Evolutionary conservation across 2,888 invertebrate genomes (phyloP).

Genomic region (Dromius quadrimaculatus): DNA sequence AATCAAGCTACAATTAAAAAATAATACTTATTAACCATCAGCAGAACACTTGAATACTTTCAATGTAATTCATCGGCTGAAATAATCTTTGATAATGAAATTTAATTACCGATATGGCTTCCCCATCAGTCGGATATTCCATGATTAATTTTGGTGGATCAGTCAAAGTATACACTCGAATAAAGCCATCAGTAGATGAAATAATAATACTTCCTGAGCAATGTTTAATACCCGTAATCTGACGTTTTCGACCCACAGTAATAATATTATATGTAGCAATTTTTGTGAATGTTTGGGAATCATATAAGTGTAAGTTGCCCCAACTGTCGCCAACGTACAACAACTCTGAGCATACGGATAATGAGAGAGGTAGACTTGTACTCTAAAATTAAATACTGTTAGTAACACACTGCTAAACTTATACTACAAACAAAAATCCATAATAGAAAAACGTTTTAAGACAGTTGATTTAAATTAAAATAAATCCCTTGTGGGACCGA

Average conservation of each 20-base stretch:
- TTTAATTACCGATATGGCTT: conserved; percentile 37
- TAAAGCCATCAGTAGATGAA: conserved; percentile 62
- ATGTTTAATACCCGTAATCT: conserved; percentile 61
- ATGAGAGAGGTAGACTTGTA: conserved; percentile 12
- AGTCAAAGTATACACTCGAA: conserved; percentile 62
- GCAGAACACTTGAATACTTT: neutral
- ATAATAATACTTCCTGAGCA: conserved; percentile 63
- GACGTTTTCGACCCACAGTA: conserved; percentile 60
- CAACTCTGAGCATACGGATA: conserved; percentile 24
- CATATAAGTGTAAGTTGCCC: conserved; percentile 37
- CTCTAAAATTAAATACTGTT: too few relatives aligned
- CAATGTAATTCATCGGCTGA: neutral
- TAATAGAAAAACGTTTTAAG: neutral
- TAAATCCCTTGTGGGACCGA: too few relatives aligned
- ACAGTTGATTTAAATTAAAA: too few relatives aligned
- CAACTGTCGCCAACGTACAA: conserved; percentile 43
- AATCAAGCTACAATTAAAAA: conserved; percentile 36
- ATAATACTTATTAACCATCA: neutral
- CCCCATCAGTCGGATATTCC: conserved; percentile 17
- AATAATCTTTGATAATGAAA: neutral
- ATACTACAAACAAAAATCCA: neutral
- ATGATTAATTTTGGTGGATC: conserved; percentile 60
- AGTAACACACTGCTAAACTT: neutral
- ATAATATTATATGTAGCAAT: conserved; percentile 12
- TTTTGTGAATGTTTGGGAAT: conserved; percentile 31